These are phyloP conservation scores for Cacatua alba DNA, from an alignment of 2,113 vertebrate genomes.

Conservation along the genomic window DNA sequence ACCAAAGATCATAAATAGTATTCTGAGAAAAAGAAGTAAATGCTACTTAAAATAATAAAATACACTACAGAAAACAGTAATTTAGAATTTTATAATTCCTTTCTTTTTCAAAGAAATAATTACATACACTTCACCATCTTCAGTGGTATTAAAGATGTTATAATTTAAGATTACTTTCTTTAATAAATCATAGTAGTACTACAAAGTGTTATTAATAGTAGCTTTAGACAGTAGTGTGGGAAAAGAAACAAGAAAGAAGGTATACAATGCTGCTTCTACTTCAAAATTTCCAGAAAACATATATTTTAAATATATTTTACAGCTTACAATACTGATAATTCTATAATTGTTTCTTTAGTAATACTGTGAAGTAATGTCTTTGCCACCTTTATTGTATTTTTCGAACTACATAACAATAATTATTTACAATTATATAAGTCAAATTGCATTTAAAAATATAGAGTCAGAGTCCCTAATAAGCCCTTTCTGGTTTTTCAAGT, in stretches of 20 bases:
- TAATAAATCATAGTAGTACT: slow-evolving; percentile 70
- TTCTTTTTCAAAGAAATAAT: slow-evolving; percentile 69
- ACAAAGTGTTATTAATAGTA: slow-evolving; percentile 62
- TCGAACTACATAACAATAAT: slow-evolving; percentile 70
- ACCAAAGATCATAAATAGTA: slow-evolving; percentile 9
- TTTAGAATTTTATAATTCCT: slow-evolving; percentile 63
- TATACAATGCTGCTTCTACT: background rate
- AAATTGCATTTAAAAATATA: slow-evolving; percentile 41
- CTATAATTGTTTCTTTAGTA: slow-evolving; percentile 68
- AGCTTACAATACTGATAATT: slow-evolving; percentile 71
- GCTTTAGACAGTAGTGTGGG: slow-evolving; percentile 23
- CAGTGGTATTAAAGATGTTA: slow-evolving; percentile 63
- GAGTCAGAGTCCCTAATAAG: slow-evolving; percentile 62
- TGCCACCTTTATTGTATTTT: slow-evolving; percentile 61
- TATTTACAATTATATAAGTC: slow-evolving; percentile 69
- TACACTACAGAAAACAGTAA: slow-evolving; percentile 62
- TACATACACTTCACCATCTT: slow-evolving; percentile 58
- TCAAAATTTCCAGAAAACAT: slow-evolving; percentile 59
- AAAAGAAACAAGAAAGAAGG: slow-evolving; percentile 50
- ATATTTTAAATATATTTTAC: slow-evolving; percentile 70
- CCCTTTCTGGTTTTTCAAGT: slow-evolving; percentile 40
- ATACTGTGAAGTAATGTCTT: slow-evolving; percentile 65
- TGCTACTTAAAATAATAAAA: slow-evolving; percentile 43
- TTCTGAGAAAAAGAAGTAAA: slow-evolving; percentile 55
- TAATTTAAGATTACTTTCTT: slow-evolving; percentile 62